phyloP scores from a whole-genome alignment of 2,888 invertebrate genomes.

The Meghimatium bilineatum region DNA sequence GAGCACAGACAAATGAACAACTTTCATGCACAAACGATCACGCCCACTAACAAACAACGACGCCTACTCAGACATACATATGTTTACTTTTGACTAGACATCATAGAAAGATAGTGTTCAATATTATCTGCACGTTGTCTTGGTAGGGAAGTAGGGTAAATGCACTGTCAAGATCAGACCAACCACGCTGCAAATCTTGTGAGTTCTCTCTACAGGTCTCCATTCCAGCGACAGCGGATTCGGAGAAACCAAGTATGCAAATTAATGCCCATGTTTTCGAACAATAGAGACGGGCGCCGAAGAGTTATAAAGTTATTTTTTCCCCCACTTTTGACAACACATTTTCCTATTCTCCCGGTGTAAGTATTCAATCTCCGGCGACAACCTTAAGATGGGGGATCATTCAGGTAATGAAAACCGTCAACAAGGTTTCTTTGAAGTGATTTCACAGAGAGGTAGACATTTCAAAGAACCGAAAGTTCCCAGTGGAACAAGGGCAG shows the following conservation, averaged over 20 bases:
- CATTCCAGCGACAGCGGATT: background rate
- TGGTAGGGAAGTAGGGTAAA: background rate
- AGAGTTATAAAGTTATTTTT: slow-evolving; percentile 20
- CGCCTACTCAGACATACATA: too few species aligned
- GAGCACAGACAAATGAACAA: too few species aligned
- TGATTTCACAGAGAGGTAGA: slow-evolving; percentile 30
- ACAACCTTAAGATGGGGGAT: slow-evolving; percentile 35
- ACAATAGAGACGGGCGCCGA: slow-evolving; percentile 13
- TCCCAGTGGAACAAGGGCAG: background rate
- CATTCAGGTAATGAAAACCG: slow-evolving; percentile 34
- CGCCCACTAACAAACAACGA: too few species aligned
- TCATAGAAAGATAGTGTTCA: background rate
- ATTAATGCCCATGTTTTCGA: slow-evolving; percentile 26
- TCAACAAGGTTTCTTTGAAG: slow-evolving; percentile 35
- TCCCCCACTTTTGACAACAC: slow-evolving; percentile 13
- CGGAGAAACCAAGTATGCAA: slow-evolving; percentile 16
- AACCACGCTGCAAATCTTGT: slow-evolving; percentile 11
- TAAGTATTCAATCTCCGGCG: slow-evolving; percentile 23
- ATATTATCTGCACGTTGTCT: too few species aligned
- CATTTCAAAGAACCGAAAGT: slow-evolving; percentile 27
- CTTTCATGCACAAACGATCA: too few species aligned
- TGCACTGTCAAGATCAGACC: background rate
- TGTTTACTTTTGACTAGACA: background rate
- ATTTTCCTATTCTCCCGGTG: background rate
- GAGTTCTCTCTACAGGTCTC: background rate